A percentile compares a stretch with the other conserved stretches of the same genome.
Conservation (phyloP, 2,797 vertebrate genomes). For the Balearica regulorum region DNA sequence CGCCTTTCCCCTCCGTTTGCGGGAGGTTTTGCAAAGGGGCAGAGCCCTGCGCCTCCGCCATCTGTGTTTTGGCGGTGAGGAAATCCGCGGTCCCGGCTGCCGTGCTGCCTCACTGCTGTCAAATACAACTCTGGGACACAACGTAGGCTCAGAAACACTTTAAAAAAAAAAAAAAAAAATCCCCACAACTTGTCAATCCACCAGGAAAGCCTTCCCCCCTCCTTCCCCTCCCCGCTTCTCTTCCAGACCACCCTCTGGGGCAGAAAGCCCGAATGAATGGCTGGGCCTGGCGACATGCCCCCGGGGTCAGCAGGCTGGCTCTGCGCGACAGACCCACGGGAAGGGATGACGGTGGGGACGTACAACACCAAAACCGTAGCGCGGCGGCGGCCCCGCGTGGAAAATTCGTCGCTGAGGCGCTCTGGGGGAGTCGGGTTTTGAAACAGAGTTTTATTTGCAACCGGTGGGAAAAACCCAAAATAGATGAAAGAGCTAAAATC, state of each 20-base stretch:
- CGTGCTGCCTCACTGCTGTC: neutral
- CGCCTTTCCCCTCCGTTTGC: neutral
- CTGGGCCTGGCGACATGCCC: neutral
- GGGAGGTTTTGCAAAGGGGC: neutral
- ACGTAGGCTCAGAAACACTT: neutral
- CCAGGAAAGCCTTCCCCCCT: neutral
- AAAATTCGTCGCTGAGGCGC: rapidly evolving
- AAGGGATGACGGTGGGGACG: neutral
- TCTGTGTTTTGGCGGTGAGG: too few species aligned
- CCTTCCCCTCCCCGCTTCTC: too few species aligned
- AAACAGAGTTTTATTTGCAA: neutral
- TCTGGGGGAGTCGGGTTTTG: neutral
- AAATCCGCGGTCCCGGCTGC: neutral
- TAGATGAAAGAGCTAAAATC: neutral
- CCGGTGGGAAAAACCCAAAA: neutral
- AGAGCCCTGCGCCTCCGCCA: too few species aligned
- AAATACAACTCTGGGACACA: neutral
- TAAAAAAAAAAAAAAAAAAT: neutral
- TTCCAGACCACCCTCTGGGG: neutral
- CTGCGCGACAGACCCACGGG: neutral
- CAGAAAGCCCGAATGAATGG: neutral
- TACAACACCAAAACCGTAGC: neutral
- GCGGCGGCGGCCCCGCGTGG: rapidly evolving
- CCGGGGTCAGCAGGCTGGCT: neutral
- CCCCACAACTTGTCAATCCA: neutral